These are phyloP conservation scores for Lytechinus variegatus DNA, from an alignment of 35 echinoderm and acorn worm species.

Conservation along the genomic window DNA sequence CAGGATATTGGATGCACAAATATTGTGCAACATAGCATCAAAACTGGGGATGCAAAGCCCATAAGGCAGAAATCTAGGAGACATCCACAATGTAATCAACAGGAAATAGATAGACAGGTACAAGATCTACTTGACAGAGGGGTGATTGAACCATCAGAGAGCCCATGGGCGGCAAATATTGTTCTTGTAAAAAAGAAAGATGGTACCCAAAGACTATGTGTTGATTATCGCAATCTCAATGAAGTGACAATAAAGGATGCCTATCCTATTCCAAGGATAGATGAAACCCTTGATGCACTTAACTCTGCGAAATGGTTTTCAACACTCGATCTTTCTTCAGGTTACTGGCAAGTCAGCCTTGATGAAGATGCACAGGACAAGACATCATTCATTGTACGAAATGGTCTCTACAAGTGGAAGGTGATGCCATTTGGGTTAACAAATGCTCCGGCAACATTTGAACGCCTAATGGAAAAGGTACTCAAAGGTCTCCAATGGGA, in stretches of 20 bases:
- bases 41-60: slow-evolving; percentile 18
- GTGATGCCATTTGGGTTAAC: too few species aligned
- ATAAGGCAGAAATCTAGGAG: background rate
- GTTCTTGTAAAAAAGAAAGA: slow-evolving; percentile 62
- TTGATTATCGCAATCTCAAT: too few species aligned
- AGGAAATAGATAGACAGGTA: slow-evolving; percentile 39
- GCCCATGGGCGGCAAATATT: slow-evolving; percentile 56
- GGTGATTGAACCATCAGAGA: slow-evolving; percentile 32
- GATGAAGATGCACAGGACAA: too few species aligned
- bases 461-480: slow-evolving; percentile 18
- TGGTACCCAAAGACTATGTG: background rate
- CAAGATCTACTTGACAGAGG: slow-evolving; percentile 38
- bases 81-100: background rate
- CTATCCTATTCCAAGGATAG: too few species aligned
- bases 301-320: too few species aligned
- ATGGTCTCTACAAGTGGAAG: too few species aligned
- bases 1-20: slow-evolving; percentile 22
- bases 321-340: too few species aligned
- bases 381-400: too few species aligned
- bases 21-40: background rate
- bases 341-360: too few species aligned
- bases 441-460: too few species aligned
- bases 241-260: too few species aligned
- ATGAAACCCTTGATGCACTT: too few species aligned
- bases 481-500: slow-evolving; percentile 31